Evolutionary conservation across 2,888 invertebrate genomes (phyloP).

Genomic region (Chloroclysta siterata): DNA sequence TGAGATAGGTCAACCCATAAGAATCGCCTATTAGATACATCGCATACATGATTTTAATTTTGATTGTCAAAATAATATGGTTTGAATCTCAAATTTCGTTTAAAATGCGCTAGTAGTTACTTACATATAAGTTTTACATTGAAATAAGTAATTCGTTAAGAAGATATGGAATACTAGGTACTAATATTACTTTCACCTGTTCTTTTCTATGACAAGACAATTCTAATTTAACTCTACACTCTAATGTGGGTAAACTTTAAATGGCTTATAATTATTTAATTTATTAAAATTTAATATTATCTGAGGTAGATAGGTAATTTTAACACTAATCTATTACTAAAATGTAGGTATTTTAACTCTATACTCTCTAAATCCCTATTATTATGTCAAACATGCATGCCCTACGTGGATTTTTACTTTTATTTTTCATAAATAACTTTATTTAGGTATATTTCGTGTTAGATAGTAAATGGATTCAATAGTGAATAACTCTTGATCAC

Average conservation of each 20-base stretch:
- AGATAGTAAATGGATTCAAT: neutral
- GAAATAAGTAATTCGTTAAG: slow-evolving; percentile 3
- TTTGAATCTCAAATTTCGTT: neutral
- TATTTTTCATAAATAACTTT: neutral
- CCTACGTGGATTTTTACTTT: neutral
- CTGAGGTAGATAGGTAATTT: slow-evolving; percentile 42
- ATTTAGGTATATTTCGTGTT: no score
- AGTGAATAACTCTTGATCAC: neutral
- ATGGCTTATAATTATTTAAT: slow-evolving; percentile 33
- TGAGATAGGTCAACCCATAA: no score
- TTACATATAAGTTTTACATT: slow-evolving; percentile 8
- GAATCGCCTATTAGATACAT: no score
- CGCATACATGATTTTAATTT: no score
- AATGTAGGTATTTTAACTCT: slow-evolving; percentile 34
- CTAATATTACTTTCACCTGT: slow-evolving; percentile 9
- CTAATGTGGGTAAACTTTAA: slow-evolving; percentile 33
- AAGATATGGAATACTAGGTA: slow-evolving; percentile 24
- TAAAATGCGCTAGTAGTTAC: neutral
- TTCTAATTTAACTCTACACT: slow-evolving; percentile 24
- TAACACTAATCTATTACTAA: slow-evolving; percentile 39
- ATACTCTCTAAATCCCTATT: slow-evolving; percentile 39
- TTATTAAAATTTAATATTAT: slow-evolving; percentile 35
- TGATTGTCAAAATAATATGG: neutral
- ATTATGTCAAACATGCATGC: slow-evolving; percentile 34
- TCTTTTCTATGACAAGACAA: slow-evolving; percentile 23